Percentiles rank a stretch among this genome's conserved stretches.
Evolutionary conservation across 2,888 invertebrate species (phyloP).

Genomic region (Laothoe populi): DNA sequence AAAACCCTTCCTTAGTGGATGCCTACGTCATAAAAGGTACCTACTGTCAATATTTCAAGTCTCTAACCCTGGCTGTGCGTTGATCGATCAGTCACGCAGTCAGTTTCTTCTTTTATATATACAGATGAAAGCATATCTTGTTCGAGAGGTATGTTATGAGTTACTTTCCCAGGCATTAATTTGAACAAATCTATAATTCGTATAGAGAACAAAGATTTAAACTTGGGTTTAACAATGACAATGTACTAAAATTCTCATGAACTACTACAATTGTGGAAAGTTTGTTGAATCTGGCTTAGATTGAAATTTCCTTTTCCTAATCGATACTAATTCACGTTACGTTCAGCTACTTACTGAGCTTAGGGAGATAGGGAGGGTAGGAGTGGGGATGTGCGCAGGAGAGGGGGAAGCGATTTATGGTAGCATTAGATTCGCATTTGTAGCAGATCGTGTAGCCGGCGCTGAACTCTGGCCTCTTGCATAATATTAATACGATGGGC

Average conservation of each 20-base stretch:
- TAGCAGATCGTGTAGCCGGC: slow-evolving; percentile 46
- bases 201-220: not conserved
- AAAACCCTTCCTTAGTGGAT: no score
- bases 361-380: slow-evolving; percentile 41
- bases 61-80: no score
- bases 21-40: no score
- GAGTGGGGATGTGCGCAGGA: slow-evolving; percentile 53
- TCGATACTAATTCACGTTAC: slow-evolving; percentile 75
- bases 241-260: slow-evolving; percentile 12
- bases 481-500: slow-evolving; percentile 46
- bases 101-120: no score
- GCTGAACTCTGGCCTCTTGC: slow-evolving; percentile 42
- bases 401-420: slow-evolving; percentile 68
- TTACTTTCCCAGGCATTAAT: no score
- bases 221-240: not conserved
- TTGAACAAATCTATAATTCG: not conserved
- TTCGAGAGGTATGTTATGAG: no score
- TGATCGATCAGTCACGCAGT: no score
- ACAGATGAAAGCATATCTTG: no score
- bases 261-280: slow-evolving; percentile 1
- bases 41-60: no score
- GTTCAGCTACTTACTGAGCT: slow-evolving; percentile 60
- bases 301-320: slow-evolving; percentile 67
- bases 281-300: slow-evolving; percentile 36
- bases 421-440: slow-evolving; percentile 77